Evolutionary conservation across 2,888 invertebrate genomes (phyloP).

Genomic region (Brachynemurus nebulosus): DNA sequence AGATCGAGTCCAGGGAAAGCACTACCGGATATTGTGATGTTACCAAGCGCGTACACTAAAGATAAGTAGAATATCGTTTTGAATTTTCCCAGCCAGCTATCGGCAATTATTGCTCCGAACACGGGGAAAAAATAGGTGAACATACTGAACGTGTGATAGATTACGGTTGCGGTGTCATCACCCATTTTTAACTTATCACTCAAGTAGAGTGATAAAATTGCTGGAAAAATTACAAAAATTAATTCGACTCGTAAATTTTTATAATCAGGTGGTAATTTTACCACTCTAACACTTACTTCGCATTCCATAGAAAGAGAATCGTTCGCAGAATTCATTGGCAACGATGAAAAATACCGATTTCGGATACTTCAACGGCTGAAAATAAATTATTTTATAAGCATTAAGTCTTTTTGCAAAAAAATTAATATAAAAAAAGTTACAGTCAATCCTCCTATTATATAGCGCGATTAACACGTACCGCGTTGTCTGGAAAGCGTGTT

Average conservation of each 20-base stretch:
- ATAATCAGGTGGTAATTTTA: not conserved
- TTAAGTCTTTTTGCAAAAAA: too few species aligned
- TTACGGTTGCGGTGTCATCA: slow-evolving; percentile 63
- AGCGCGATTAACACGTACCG: too few species aligned
- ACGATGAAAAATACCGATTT: slow-evolving; percentile 85
- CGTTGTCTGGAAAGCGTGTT: too few species aligned
- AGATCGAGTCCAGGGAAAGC: slow-evolving; percentile 26
- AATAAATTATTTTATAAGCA: too few species aligned
- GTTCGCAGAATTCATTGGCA: slow-evolving; percentile 94
- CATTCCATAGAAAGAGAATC: slow-evolving; percentile 96
- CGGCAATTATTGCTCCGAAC: slow-evolving; percentile 86
- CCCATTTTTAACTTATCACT: slow-evolving; percentile 58
- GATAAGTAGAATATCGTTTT: slow-evolving; percentile 82
- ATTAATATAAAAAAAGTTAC: too few species aligned
- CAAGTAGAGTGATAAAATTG: slow-evolving; percentile 84
- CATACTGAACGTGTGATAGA: slow-evolving; percentile 83
- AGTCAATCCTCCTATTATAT: too few species aligned
- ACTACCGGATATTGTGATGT: slow-evolving; percentile 56
- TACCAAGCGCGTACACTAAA: slow-evolving; percentile 74
- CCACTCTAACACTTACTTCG: slow-evolving; percentile 59
- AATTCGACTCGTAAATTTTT: slow-evolving; percentile 24
- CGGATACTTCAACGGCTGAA: slow-evolving; percentile 43
- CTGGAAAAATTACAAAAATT: slow-evolving; percentile 40
- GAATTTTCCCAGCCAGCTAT: slow-evolving; percentile 84
- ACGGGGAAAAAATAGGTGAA: slow-evolving; percentile 81